Evolutionary conservation across 1,140 invertebrate genomes (phyloP).

Genomic region (Nephila pilipes): DNA sequence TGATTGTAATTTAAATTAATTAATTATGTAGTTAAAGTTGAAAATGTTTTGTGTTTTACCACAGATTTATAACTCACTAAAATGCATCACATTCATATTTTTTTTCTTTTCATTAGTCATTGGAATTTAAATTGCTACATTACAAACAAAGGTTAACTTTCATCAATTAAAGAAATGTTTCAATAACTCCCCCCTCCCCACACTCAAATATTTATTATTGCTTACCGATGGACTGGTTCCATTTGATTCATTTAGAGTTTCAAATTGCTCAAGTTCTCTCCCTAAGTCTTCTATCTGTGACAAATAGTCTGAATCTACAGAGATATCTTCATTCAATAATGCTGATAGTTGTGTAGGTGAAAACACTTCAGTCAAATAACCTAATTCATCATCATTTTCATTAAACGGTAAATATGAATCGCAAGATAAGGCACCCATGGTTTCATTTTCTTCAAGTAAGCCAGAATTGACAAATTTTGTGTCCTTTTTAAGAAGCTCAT

Average conservation of each 20-base stretch:
- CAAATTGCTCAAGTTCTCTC: slow-evolving; percentile 41
- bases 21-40: too few relatives aligned
- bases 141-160: too few relatives aligned
- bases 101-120: too few relatives aligned
- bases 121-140: too few relatives aligned
- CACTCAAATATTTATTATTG: not conserved
- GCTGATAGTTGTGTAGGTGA: slow-evolving; percentile 12
- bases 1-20: too few relatives aligned
- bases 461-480: slow-evolving; percentile 7
- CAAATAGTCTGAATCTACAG: slow-evolving; percentile 41
- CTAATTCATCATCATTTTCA: not conserved
- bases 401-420: slow-evolving; percentile 65
- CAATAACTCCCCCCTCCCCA: not conserved
- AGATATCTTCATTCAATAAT: slow-evolving; percentile 26
- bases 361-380: slow-evolving; percentile 50
- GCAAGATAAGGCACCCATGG: slow-evolving; percentile 10
- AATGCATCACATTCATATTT: too few relatives aligned
- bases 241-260: slow-evolving; percentile 1
- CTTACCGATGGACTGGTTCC: slow-evolving; percentile 38
- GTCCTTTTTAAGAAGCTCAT: slow-evolving; percentile 23
- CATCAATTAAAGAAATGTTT: too few relatives aligned
- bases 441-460: slow-evolving; percentile 31
- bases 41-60: too few relatives aligned
- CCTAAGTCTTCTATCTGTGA: slow-evolving; percentile 52
- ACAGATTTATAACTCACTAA: too few relatives aligned